phyloP scores from a whole-genome alignment of 2,113 vertebrate species.

The Anolis sagrei region DNA sequence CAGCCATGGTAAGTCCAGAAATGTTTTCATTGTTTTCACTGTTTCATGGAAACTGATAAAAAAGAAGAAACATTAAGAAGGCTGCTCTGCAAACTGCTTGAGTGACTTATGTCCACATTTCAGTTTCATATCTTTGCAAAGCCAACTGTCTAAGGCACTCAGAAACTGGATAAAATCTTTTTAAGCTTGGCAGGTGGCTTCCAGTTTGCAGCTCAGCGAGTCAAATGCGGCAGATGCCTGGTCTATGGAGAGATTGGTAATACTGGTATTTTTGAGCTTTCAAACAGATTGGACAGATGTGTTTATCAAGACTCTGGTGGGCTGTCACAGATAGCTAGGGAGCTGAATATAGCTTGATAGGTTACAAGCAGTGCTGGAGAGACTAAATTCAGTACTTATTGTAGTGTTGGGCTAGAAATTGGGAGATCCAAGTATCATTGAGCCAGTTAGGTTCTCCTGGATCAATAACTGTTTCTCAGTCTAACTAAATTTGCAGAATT shows the following conservation, averaged over 20 bases:
- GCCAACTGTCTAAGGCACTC: not conserved
- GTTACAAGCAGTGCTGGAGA: not conserved
- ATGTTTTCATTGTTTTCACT: not conserved
- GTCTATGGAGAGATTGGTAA: too few relatives aligned
- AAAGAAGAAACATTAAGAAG: not conserved
- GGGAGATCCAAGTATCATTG: not conserved
- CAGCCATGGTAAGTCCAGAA: slow-evolving; percentile 63
- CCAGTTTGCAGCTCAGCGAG: not conserved
- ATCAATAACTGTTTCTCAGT: not conserved
- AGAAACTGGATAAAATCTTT: not conserved
- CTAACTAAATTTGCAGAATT: not conserved
- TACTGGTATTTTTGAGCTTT: not conserved
- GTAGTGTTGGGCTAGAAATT: not conserved
- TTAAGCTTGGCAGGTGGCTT: not conserved
- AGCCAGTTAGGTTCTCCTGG: not conserved
- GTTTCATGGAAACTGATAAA: not conserved
- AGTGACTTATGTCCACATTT: slow-evolving; percentile 3
- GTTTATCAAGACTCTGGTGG: not conserved
- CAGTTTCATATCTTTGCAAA: slow-evolving; percentile 19
- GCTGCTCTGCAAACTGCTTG: not conserved
- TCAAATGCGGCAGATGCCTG: not conserved
- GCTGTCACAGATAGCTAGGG: not conserved
- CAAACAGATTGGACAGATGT: not conserved
- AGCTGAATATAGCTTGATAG: not conserved
- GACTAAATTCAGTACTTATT: not conserved